Base-by-base conservation (phyloP, 2,113 vertebrate genomes). In the Myotis davidii region DNA sequence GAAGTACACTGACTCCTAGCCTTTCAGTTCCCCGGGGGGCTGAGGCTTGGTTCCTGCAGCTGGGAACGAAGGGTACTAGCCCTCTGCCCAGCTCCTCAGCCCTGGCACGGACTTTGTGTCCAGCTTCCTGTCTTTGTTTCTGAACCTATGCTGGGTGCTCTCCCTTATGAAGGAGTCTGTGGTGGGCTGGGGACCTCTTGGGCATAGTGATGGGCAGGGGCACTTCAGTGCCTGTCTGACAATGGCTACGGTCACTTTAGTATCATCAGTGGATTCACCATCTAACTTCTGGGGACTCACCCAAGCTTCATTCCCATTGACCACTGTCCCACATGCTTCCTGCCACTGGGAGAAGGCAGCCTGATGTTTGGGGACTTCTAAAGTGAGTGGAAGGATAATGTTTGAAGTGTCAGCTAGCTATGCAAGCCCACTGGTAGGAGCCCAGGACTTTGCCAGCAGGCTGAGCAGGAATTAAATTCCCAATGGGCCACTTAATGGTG, bases 381-480 rank as follows among this genome's bases (percentile, higher is more conserved):
- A 91, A 37, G 82, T 90, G 42, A 92, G 52, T 56, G 42, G 3
- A 59, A 81, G 25, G 81, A 9, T 85, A 45, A 20, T 93, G 45
- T 79, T 74, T 65, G 65, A 79, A 69, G 79, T 73, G 9, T 91
- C 48, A 87, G 27, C 59, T 61, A 59, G 67, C 79, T 64, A 4
- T 9, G 45, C 45, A 91, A 59, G 39, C 39, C 52, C 8, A 32
- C 52, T 69, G 0, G 17, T 4, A 81, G 78, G 96, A 83, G 3
- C 69, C 29, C 3, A 59, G 56, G 74, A 52, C 89, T 79, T 94
- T 39, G 90, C 82, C 61, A 61, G 54, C 79, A 85, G 72, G 48
- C 70, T 23, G 56, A 91, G 29, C 39, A 81, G 65, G 21, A 93
- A 95, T 70, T 82, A 88, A 94, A 37, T 88, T n/a, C 69, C 14